Base-by-base conservation (phyloP, 30 jellyfish, hydroid and myxozoan species). In the Pelagia noctiluca region DNA sequence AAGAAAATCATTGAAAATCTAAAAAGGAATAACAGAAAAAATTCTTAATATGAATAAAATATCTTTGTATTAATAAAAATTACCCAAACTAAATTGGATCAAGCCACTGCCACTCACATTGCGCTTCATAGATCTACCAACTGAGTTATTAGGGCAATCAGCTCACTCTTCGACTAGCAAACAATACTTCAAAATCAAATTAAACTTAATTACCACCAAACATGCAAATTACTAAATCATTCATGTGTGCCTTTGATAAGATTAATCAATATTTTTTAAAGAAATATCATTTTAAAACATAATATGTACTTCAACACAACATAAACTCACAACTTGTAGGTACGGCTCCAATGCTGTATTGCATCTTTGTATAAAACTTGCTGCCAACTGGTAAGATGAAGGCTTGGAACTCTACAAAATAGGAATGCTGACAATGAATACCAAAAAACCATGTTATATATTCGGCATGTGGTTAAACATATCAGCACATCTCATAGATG, bases 261-360 rank as follows among this genome's bases (percentile, higher is more conserved):
- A n/a, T n/a, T n/a, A n/a, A n/a, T n/a, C n/a, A n/a, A n/a, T n/a
- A n/a, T n/a, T n/a, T n/a, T n/a, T n/a, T 42, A 16, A 16, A 16
- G 57, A 5, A 42, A 42, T 42, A 5, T 42, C 16, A 5, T 42
- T 42, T 57, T 10, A 7, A 57, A 7, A 57, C 26, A 57, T 3
- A 16, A 57, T 57, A 21, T 57, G 7, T 11, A 21, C 10, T 5
- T 4, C 11, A 11, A 57, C 60, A 35, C 10, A 16, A 25, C 29
- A 22, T 37, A 31, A 53, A 50, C 96, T 63, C 50, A 90, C 98
- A 71, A 91, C 82, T 74, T 93, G 98, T 46, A 93, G 63, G 64
- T 93, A 93, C 0, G 98, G 98, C 65, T 93, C 98, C 74, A 93
- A 1, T 16, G 98, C 47, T 30, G 98, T 36, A 47, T 96, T 89